Evolutionary conservation across 2,888 invertebrate species (phyloP).

Genomic region (Masnerella sp.): DNA sequence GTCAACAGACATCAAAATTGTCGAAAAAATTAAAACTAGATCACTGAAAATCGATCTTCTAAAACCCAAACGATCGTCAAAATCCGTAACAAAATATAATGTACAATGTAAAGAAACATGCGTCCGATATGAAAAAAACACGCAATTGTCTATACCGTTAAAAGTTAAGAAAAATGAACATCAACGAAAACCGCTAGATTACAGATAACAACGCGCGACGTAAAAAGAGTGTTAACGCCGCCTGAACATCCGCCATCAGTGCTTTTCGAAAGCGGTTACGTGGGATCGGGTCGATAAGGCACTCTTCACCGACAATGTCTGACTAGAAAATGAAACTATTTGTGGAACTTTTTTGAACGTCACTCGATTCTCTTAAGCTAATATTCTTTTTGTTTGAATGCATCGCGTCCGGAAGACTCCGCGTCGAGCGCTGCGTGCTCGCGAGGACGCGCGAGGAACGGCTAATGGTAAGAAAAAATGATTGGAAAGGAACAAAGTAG

Average conservation of each 20-base stretch:
- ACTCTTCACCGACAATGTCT: slow-evolving; percentile 77
- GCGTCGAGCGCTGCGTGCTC: slow-evolving; percentile 48
- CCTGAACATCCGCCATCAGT: slow-evolving; percentile 61
- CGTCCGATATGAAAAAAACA: slow-evolving; percentile 45
- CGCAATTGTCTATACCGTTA: slow-evolving; percentile 14
- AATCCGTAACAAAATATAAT: slow-evolving; percentile 21
- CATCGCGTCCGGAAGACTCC: slow-evolving; percentile 53
- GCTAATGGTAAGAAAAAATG: slow-evolving; percentile 11
- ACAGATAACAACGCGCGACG: slow-evolving; percentile 56
- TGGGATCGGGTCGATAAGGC: slow-evolving; percentile 76
- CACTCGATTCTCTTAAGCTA: slow-evolving; percentile 60
- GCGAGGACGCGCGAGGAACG: slow-evolving; percentile 39
- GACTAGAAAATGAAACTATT: slow-evolving; percentile 78
- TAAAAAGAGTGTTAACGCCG: slow-evolving; percentile 49
- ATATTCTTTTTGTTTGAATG: slow-evolving; percentile 12
- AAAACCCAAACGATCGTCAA: too few relatives aligned
- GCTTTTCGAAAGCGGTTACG: slow-evolving; percentile 64
- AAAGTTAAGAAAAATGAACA: slow-evolving; percentile 44
- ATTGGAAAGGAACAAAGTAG: slow-evolving; percentile 6
- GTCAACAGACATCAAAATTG: too few relatives aligned
- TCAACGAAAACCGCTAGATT: slow-evolving; percentile 47
- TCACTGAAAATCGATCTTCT: too few relatives aligned
- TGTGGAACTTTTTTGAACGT: slow-evolving; percentile 69
- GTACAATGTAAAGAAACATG: slow-evolving; percentile 46
- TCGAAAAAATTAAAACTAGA: too few relatives aligned